Evolutionary conservation across 2,113 vertebrate genomes (phyloP).

Genomic region (Strix uralensis): DNA sequence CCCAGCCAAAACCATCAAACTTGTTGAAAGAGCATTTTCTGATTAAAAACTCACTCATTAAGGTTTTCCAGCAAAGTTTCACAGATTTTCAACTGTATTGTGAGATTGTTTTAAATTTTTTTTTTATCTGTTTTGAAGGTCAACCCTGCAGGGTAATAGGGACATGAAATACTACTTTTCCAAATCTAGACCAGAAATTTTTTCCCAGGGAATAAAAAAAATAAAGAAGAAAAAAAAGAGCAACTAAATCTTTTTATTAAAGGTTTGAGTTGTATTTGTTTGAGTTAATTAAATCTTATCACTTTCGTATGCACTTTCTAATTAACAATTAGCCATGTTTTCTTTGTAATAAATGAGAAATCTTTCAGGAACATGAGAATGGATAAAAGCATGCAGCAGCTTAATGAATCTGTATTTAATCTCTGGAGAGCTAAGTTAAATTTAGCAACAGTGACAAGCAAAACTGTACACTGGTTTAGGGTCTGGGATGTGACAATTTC

Average conservation of each 20-base stretch:
- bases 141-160: background rate
- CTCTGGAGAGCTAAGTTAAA: conserved; percentile 34
- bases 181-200: background rate
- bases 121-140: background rate
- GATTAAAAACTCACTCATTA: background rate
- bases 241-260: conserved; percentile 35
- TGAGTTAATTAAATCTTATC: conserved; percentile 68
- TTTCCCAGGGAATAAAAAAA: background rate
- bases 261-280: conserved; percentile 54
- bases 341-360: conserved; percentile 64
- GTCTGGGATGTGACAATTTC: background rate
- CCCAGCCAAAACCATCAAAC: background rate
- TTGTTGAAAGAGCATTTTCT: background rate
- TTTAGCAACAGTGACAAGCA: conserved; percentile 21
- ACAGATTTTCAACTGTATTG: background rate
- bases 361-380: conserved; percentile 42
- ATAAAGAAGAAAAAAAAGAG: background rate
- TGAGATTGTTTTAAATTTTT: background rate
- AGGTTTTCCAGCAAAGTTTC: background rate
- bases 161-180: background rate
- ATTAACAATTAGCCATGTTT: conserved; percentile 67
- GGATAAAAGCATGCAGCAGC: conserved; percentile 3
- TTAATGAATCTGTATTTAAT: conserved; percentile 56
- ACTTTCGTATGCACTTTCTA: conserved; percentile 50
- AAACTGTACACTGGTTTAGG: background rate